Base-by-base conservation (phyloP, 2,797 vertebrate genomes). In the Channa striata region DNA sequence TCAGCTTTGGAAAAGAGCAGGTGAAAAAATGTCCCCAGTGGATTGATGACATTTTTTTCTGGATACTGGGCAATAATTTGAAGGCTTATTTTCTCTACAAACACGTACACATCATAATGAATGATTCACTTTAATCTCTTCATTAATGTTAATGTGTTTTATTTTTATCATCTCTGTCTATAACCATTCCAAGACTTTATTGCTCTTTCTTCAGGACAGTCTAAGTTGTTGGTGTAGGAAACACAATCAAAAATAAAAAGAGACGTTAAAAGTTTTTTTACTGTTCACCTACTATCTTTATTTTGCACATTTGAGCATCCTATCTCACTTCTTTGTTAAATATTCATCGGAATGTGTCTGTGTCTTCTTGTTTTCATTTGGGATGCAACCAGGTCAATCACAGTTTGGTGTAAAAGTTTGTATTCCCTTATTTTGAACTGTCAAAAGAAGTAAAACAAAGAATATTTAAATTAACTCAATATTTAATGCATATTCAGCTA, bases 261-360 rank as follows among this genome's bases (percentile, higher is more conserved):
- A 54, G 8, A 6, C 25, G 11, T 16, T 42, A 62, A 33, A 23
- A 20, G 46, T 59, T 36, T 64, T 53, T 62, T 19, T 30, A 30
- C 25, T 30, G 25, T 30, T n/a, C 19, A 72, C 52, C 19, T 65
- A 42, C 20, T 30, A 8, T 46, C 48, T 71, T 63, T 46, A n/a
- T 74, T 63, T 68, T 37, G 8, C 7, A 33, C 39, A n/a, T 20
- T 9, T 13, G 46, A 47, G 39, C 47, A 16, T 74, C 46, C 66
- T 2, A 39, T 43, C 50, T 68, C 47, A 34, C 30, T 39, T 67
- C 19, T 30, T 42, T 40, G 44, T 60, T 47, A 67, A 44, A 76
- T 48, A 34, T 46, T 30, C 2, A 30, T 30, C 25, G 4, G 25
- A 30, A 30, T 30, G 25, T 30, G 25, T 30, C 25, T 3, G 65